Percentiles rank a stretch among this genome's conserved stretches.
phyloP scores from a whole-genome alignment of 2,113 vertebrate genomes.

The Tachycineta bicolor region DNA sequence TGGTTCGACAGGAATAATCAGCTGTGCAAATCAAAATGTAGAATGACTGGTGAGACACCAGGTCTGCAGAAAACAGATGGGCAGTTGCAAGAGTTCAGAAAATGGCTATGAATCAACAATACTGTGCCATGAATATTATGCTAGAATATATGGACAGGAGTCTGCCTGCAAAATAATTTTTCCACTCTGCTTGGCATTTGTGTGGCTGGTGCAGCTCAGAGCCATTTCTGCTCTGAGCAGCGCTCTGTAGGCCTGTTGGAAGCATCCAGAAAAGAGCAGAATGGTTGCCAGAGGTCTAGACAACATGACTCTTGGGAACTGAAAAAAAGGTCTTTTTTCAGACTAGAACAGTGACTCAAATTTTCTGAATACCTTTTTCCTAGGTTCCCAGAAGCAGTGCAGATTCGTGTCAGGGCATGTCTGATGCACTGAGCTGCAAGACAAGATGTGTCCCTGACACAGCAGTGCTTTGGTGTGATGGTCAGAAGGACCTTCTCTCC shows the following conservation, averaged over 20 bases:
- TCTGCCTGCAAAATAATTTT: constrained; percentile 14
- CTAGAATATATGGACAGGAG: neutral
- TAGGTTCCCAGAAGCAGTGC: neutral
- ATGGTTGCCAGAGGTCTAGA: neutral
- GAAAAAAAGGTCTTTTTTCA: neutral
- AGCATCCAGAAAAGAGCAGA: neutral
- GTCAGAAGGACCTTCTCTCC: neutral
- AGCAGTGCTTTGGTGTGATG: neutral
- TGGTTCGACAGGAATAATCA: constrained; percentile 31
- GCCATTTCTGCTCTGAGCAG: neutral
- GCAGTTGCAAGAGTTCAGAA: constrained; percentile 22
- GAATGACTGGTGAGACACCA: constrained; percentile 25
- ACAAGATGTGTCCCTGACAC: neutral
- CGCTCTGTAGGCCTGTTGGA: fast-evolving
- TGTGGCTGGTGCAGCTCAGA: neutral
- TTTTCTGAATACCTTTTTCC: neutral
- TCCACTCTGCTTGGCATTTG: neutral
- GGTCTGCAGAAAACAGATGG: constrained; percentile 34
- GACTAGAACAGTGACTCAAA: neutral
- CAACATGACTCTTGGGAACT: neutral
- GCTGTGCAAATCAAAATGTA: constrained; percentile 43
- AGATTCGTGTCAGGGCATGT: neutral
- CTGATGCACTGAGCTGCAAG: neutral
- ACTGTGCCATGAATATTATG: neutral
- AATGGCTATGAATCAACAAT: constrained; percentile 8